Evolutionary conservation across 2,888 invertebrate genomes (phyloP).

Genomic region (Muschampia plurimacula): DNA sequence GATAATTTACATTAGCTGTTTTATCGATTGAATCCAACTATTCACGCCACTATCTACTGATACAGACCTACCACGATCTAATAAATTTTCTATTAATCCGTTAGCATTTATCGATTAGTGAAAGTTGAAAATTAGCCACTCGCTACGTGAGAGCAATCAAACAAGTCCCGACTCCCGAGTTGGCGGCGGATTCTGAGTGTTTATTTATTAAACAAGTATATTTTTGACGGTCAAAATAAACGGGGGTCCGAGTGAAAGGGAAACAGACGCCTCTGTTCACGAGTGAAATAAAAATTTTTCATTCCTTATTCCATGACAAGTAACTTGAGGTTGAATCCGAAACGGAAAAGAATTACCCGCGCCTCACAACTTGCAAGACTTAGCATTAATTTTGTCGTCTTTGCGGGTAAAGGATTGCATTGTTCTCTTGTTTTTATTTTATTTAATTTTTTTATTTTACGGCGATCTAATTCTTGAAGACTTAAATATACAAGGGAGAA

Average conservation of each 20-base stretch:
- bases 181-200: constrained; percentile 26
- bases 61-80: no score
- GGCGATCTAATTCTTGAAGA: constrained; percentile 28
- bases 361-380: constrained; percentile 28
- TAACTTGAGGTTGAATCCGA: constrained; percentile 26
- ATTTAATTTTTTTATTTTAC: neutral
- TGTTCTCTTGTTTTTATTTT: constrained; percentile 18
- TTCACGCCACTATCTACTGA: no score
- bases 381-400: constrained; percentile 34
- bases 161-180: constrained; percentile 1
- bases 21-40: no score
- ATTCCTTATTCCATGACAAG: constrained; percentile 28
- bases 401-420: constrained; percentile 14
- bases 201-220: constrained; percentile 39
- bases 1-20: no score
- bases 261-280: constrained; percentile 31
- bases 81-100: no score
- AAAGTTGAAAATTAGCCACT: neutral
- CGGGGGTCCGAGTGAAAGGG: constrained; percentile 32
- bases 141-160: neutral
- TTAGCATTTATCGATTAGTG: no score
- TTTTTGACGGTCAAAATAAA: constrained; percentile 36
- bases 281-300: constrained; percentile 31
- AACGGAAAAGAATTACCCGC: constrained; percentile 21
- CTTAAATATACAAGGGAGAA: neutral